phyloP scores from a whole-genome alignment of 2,888 invertebrate species.

The Aelia acuminata region DNA sequence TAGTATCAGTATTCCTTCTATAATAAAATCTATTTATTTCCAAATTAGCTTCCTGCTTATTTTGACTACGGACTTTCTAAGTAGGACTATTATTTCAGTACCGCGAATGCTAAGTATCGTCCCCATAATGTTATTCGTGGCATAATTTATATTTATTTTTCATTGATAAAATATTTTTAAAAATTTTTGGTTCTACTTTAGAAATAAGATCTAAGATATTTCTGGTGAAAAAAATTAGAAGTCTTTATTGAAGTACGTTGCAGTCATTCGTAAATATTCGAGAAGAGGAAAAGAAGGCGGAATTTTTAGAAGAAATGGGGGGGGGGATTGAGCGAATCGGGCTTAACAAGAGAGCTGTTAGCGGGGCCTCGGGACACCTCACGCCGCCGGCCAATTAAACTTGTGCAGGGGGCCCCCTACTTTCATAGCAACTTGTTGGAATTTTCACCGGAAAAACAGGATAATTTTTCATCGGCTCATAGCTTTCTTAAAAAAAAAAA shows the following conservation, averaged over 20 bases:
- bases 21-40: too few relatives aligned
- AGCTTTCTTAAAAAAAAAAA: neutral
- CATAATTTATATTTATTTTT: too few relatives aligned
- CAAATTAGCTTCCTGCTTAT: too few relatives aligned
- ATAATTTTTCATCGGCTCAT: neutral
- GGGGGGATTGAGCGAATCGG: neutral
- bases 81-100: too few relatives aligned
- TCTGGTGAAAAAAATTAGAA: neutral
- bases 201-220: neutral
- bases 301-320: neutral
- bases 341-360: constrained; percentile 31
- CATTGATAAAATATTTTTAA: too few relatives aligned
- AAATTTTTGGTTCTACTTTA: too few relatives aligned
- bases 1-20: too few relatives aligned
- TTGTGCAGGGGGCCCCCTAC: too few relatives aligned
- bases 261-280: neutral
- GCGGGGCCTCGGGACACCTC: neutral
- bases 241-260: neutral
- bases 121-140: too few relatives aligned
- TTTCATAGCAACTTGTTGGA: neutral
- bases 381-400: constrained; percentile 7
- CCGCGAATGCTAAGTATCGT: too few relatives aligned
- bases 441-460: neutral
- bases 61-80: too few relatives aligned
- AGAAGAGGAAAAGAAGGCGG: neutral